Conservation (phyloP, 2,888 invertebrate genomes). For the Eristalis intricaria region DNA sequence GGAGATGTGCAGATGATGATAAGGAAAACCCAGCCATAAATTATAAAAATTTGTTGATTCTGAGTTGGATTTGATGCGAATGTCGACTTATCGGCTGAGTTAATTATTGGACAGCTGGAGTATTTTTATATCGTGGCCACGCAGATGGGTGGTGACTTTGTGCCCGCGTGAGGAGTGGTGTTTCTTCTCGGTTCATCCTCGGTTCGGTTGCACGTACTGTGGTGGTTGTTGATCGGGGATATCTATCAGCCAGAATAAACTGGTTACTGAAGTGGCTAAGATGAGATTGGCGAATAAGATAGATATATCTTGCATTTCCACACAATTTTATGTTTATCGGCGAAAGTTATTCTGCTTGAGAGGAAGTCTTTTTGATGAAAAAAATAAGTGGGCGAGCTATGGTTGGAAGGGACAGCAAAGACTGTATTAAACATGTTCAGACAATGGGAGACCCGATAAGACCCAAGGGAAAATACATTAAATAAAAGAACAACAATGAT, state of each 20-base stretch:
- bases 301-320: background rate
- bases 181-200: no score
- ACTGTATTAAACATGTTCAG: no score
- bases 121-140: background rate
- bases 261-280: background rate
- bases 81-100: conserved; percentile 19
- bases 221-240: background rate
- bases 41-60: conserved; percentile 10
- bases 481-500: no score
- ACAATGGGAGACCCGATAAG: no score
- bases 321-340: background rate
- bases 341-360: background rate
- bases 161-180: background rate
- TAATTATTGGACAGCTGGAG: conserved; percentile 16
- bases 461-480: no score
- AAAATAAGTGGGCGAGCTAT: no score
- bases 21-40: conserved; percentile 7
- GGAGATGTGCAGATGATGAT: conserved; percentile 31
- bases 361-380: no score
- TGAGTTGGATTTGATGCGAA: conserved; percentile 6
- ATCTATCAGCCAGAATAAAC: background rate
- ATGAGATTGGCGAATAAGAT: background rate
- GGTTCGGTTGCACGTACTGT: background rate
- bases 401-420: no score
- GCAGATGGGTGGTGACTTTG: conserved; percentile 9